A percentile compares a stretch with the other conserved stretches of the same genome.
These are phyloP conservation scores for Lordiphosa andalusiaca DNA, from an alignment of 2,888 invertebrate species.

Conservation along the genomic window DNA sequence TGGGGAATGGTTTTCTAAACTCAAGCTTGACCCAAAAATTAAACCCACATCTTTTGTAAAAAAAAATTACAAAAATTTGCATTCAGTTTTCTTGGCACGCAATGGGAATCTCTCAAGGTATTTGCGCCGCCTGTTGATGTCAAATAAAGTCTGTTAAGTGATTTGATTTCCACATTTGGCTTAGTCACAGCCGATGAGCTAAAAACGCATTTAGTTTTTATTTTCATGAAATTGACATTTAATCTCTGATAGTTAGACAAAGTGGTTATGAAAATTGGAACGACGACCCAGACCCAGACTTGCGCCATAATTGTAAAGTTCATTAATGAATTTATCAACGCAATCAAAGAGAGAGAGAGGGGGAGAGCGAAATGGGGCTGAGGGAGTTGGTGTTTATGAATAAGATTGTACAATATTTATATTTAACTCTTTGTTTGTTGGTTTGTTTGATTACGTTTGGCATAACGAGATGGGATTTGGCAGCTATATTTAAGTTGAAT, in stretches of 20 bases:
- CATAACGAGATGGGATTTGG: constrained; percentile 29
- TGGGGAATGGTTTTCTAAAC: constrained; percentile 5
- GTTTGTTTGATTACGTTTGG: constrained; percentile 27
- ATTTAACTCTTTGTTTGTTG: constrained; percentile 12
- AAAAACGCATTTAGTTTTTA: constrained; percentile 12
- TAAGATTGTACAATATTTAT: constrained; percentile 39
- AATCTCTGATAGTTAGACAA: constrained; percentile 3
- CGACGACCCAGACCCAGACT: constrained; percentile 19
- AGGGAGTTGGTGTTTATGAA: neutral
- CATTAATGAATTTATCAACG: constrained; percentile 49
- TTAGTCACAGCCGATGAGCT: constrained; percentile 36
- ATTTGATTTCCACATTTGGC: constrained; percentile 23
- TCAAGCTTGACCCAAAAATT: constrained; percentile 17
- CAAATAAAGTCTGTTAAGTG: too few relatives aligned
- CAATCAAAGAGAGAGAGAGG: neutral
- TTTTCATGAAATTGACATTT: neutral
- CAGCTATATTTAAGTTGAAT: constrained; percentile 1
- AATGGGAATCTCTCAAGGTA: constrained; percentile 51
- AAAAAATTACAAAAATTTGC: constrained; percentile 11
- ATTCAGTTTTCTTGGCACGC: constrained; percentile 56
- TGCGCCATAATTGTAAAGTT: constrained; percentile 51
- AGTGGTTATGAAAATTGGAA: constrained; percentile 49
- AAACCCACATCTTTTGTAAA: constrained; percentile 2
- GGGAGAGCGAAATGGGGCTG: neutral
- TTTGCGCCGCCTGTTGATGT: constrained; percentile 1